Evolutionary conservation across 2,113 vertebrate species (phyloP), one percentile per base, ranked within the genome.

Genomic region (Bubo bubo): DNA sequence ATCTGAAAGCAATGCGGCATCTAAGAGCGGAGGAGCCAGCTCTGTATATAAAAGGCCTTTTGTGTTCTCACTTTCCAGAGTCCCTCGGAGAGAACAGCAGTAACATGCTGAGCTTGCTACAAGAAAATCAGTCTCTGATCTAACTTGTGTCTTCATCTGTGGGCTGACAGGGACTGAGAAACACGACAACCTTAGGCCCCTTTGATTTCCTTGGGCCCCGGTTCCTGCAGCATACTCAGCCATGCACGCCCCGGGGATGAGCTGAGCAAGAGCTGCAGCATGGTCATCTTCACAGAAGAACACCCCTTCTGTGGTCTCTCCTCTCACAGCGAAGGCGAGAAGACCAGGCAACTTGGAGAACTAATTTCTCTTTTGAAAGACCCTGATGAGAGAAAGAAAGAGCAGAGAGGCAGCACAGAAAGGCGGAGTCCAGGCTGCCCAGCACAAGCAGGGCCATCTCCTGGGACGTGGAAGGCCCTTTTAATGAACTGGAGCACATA

Each of bases 211-310:
- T 58, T 0, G 0, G 34, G 22, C 32, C 27, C 32, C 16, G 55
- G 68, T 55, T 91, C 43, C 55, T 70, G 55, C 7, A 7, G 20
- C 5, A 2, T 17, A 1, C 9, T 72, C n/a, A 8, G 72, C 26
- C 39, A 11, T 0, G 0, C 12, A 21, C 4, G 1, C 13, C 9
- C 52, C 35, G 71, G 24, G 32, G 53, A 23, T 24, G 30, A 70
- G 26, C 34, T n/a, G 34, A 41, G 28, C 60, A 27, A 37, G 67
- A 72, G 58, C 58, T 28, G 63, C 63, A 27, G 32, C 1, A 2
- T 62, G 27, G 23, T 6, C 8, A 8, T 17, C 43, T 43, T 32
- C 63, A 37, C 55, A 35, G 85, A 63, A 64, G 67, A 47, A 30
- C 1, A 1, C 2, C 20, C 23, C 19, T 56, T 58, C 37, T 1